Conservation (phyloP, 1,140 invertebrate genomes). For the Berghia stephanieae region DNA sequence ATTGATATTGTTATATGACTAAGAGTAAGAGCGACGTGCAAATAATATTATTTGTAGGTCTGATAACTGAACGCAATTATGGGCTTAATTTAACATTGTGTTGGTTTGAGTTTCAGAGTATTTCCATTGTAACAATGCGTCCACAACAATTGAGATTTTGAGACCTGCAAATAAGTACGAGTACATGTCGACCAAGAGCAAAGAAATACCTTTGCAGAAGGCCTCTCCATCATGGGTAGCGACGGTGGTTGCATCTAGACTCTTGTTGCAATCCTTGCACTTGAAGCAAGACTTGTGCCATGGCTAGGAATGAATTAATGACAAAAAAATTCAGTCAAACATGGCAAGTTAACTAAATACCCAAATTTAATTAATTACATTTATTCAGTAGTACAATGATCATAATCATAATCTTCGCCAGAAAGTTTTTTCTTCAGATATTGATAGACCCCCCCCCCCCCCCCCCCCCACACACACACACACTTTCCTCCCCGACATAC, state of each 20-base stretch:
- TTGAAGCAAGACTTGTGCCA: constrained; percentile 60
- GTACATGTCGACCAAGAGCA: neutral
- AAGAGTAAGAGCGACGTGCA: no score
- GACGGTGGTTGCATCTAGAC: constrained; percentile 52
- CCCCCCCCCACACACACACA: neutral
- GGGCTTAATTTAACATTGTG: neutral
- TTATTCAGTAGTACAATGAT: no score
- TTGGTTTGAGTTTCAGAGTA: neutral
- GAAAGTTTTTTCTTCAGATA: no score
- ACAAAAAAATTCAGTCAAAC: neutral
- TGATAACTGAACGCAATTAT: neutral
- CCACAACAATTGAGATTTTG: neutral
- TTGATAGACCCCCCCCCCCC: no score
- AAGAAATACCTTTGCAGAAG: constrained; percentile 56
- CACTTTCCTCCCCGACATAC: neutral
- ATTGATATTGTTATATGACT: no score
- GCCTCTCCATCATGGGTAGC: constrained; percentile 54
- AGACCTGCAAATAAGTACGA: no score
- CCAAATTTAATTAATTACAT: no score
- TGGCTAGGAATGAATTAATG: constrained; percentile 40
- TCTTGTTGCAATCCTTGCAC: constrained; percentile 54
- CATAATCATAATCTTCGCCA: no score
- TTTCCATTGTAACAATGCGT: neutral
- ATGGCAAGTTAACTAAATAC: neutral
- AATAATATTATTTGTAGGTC: neutral